Percentiles rank a stretch among this genome's conserved stretches.
Conservation (phyloP, 2,113 vertebrate species). For the Phylloscopus trochilus region DNA sequence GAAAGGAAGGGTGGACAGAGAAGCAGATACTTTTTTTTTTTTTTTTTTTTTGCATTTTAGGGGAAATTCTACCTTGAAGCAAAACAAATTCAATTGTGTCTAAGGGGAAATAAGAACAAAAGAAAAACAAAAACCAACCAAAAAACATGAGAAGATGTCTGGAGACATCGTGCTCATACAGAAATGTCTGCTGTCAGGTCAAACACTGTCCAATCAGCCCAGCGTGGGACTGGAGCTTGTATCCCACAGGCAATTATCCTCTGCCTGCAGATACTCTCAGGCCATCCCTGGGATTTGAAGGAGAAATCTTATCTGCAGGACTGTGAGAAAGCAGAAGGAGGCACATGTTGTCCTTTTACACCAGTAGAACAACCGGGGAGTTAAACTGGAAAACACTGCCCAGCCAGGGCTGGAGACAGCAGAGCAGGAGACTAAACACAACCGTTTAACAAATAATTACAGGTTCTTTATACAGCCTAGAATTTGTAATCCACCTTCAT, state of each 20-base stretch:
- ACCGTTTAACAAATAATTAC: constrained; percentile 62
- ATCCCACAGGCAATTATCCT: background rate
- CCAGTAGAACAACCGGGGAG: constrained; percentile 9
- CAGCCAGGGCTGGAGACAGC: constrained; percentile 14
- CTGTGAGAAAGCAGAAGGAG: constrained; percentile 35
- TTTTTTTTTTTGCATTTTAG: background rate
- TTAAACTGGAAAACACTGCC: background rate
- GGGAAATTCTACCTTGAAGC: background rate
- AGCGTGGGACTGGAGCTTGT: background rate
- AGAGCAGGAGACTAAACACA: constrained; percentile 26
- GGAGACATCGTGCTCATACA: background rate
- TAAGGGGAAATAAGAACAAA: background rate
- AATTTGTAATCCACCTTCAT: constrained; percentile 57
- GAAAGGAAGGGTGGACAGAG: background rate
- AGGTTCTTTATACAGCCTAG: constrained; percentile 30
- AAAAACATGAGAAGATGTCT: background rate
- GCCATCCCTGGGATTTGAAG: constrained; percentile 15
- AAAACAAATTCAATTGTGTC: background rate
- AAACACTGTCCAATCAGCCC: background rate
- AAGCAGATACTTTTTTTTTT: background rate
- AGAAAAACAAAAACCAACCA: background rate
- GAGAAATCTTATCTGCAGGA: constrained; percentile 36
- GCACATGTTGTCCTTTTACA: background rate
- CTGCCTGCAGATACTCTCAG: background rate
- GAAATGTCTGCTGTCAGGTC: background rate